phyloP scores from a whole-genome alignment of 2,888 invertebrate species.

The Rotaria socialis region DNA sequence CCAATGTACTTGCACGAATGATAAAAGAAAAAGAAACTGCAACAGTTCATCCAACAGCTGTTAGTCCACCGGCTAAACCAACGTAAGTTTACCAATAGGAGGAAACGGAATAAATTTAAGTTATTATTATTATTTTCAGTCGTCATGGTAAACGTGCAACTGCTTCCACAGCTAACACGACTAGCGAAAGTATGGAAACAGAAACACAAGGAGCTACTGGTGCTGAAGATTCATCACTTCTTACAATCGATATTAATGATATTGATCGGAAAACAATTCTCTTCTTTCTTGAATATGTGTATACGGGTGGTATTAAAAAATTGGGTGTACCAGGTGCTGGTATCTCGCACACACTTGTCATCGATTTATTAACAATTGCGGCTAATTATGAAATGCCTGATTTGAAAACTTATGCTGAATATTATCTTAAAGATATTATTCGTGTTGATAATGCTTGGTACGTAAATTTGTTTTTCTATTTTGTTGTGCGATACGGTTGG shows the following conservation, averaged over 20 bases:
- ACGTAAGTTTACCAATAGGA: neutral
- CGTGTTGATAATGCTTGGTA: slow-evolving; percentile 34
- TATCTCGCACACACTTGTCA: slow-evolving; percentile 19
- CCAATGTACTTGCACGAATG: neutral
- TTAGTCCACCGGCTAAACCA: slow-evolving; percentile 11
- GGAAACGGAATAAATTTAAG: too few relatives aligned
- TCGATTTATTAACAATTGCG: slow-evolving; percentile 31
- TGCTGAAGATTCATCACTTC: neutral
- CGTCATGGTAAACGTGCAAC: slow-evolving; percentile 22
- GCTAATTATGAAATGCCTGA: slow-evolving; percentile 32
- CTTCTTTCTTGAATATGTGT: slow-evolving; percentile 22
- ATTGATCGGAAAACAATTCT: slow-evolving; percentile 33
- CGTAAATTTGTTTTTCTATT: neutral
- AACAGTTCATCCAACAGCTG: neutral
- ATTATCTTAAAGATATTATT: slow-evolving; percentile 34
- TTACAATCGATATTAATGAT: slow-evolving; percentile 27
- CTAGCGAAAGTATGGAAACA: neutral
- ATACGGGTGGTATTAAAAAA: slow-evolving; percentile 27
- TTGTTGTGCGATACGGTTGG: too few relatives aligned
- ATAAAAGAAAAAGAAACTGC: slow-evolving; percentile 4
- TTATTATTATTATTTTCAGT: neutral
- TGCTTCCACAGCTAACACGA: neutral
- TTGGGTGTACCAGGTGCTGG: neutral
- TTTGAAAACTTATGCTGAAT: slow-evolving; percentile 30
- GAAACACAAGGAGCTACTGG: neutral